These are phyloP conservation scores for Rhyacichthys aspro DNA, from an alignment of 2,797 vertebrate species.

Conservation along the genomic window DNA sequence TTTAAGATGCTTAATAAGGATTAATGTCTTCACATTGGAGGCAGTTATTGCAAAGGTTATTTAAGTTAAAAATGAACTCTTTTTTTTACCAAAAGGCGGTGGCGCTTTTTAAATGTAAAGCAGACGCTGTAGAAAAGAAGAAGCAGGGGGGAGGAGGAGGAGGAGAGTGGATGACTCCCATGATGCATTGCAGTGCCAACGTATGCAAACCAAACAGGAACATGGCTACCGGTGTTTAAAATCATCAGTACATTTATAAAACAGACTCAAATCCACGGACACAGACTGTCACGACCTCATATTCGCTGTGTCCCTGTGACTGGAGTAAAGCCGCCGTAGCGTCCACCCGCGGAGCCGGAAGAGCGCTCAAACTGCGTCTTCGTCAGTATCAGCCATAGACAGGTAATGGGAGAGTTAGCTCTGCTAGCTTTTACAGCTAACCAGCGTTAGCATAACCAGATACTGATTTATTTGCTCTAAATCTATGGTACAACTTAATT, in stretches of 20 bases:
- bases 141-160: not conserved
- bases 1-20: no score
- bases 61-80: no score
- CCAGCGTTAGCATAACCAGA: conserved; percentile 29
- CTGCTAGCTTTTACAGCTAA: not conserved
- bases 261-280: not conserved
- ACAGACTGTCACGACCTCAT: conserved; percentile 18
- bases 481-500: not conserved
- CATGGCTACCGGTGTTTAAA: conserved; percentile 72
- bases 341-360: conserved; percentile 22
- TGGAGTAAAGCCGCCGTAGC: not conserved
- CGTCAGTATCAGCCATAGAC: conserved; percentile 29
- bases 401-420: conserved; percentile 53
- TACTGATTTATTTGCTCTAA: not conserved
- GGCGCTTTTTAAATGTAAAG: conserved; percentile 1
- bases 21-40: no score
- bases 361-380: conserved; percentile 28
- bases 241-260: conserved; percentile 23
- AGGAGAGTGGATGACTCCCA: conserved; percentile 45
- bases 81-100: not conserved
- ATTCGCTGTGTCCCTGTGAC: conserved; percentile 8
- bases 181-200: conserved; percentile 77
- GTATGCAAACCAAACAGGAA: conserved; percentile 82
- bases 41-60: no score
- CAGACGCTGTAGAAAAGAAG: not conserved